Percentiles rank a stretch among this genome's conserved stretches.
These are phyloP conservation scores for Adrianichthys oophorus DNA, from an alignment of 2,797 vertebrate species.

Conservation along the genomic window DNA sequence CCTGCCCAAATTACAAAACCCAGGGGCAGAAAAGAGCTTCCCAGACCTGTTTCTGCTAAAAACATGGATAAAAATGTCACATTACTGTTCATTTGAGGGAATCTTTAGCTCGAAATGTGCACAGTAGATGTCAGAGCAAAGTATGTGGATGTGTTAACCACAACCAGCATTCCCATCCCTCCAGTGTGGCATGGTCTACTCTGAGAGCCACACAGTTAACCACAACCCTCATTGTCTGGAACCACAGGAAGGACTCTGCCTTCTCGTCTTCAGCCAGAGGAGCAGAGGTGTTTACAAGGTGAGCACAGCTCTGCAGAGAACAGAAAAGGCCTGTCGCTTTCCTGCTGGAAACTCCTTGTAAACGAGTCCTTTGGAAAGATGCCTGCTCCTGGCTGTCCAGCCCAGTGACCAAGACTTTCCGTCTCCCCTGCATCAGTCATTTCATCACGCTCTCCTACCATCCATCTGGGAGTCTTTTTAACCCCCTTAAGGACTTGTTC, in stretches of 20 bases:
- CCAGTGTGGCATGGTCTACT: constrained; percentile 29
- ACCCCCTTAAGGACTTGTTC: constrained; percentile 4
- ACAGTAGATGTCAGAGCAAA: constrained; percentile 17
- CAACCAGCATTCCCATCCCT: constrained; percentile 36
- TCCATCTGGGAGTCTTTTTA: constrained; percentile 22
- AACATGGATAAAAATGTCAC: neutral
- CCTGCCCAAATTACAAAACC: constrained; percentile 56
- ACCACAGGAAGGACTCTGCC: constrained; percentile 21
- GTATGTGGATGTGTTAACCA: neutral
- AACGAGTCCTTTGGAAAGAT: constrained; percentile 61
- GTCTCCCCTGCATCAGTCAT: constrained; percentile 27
- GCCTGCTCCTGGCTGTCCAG: constrained; percentile 24
- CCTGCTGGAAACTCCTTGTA: constrained; percentile 55
- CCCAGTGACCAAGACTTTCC: constrained; percentile 55
- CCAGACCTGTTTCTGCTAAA: neutral
- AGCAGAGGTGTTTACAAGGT: constrained; percentile 65
- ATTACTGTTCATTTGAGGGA: no score
- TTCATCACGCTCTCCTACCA: constrained; percentile 20
- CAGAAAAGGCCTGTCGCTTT: constrained; percentile 27
- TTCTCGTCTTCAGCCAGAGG: constrained; percentile 19
- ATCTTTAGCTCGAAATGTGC: neutral
- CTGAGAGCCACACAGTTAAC: constrained; percentile 12
- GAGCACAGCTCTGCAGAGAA: constrained; percentile 35
- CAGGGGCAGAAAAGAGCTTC: neutral
- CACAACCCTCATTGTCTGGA: constrained; percentile 27